A percentile compares a stretch with the other conserved stretches of the same genome.
Evolutionary conservation across 2,113 vertebrate genomes (phyloP).

Genomic region (Poicephalus meyeri): DNA sequence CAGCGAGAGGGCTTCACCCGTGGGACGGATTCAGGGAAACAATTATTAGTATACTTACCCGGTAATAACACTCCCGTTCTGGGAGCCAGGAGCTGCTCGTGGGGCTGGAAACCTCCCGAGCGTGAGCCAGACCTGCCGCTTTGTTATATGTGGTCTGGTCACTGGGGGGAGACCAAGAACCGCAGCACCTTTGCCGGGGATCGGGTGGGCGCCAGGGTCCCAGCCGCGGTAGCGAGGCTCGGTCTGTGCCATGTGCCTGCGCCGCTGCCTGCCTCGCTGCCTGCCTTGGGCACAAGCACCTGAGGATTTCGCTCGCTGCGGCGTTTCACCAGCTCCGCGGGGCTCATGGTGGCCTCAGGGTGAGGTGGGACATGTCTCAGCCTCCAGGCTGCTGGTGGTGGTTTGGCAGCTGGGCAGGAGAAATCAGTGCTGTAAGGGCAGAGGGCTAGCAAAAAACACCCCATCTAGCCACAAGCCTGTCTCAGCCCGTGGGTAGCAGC

Average conservation of each 20-base stretch:
- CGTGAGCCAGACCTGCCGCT: not conserved
- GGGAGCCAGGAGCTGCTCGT: not conserved
- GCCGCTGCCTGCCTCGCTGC: not conserved
- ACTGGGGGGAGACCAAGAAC: constrained; percentile 64
- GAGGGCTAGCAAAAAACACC: accelerated
- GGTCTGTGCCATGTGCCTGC: accelerated
- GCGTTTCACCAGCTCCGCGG: accelerated
- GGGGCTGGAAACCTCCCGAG: not conserved
- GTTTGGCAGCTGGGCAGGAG: not conserved
- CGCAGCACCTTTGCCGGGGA: not conserved
- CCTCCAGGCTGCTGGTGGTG: not conserved
- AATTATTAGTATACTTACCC: not conserved
- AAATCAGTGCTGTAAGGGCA: not conserved
- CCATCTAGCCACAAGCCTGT: accelerated
- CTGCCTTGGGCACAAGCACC: accelerated
- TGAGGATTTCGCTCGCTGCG: accelerated
- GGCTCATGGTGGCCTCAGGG: accelerated
- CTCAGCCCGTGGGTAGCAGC: not conserved
- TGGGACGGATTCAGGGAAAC: not conserved
- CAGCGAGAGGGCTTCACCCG: not conserved
- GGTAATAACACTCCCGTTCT: not conserved
- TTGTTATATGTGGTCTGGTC: constrained; percentile 40
- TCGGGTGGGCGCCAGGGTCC: not conserved
- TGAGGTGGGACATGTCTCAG: accelerated
- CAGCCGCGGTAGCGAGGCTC: accelerated